A percentile compares a stretch with the other conserved stretches of the same genome.
Evolutionary conservation across 2,888 invertebrate genomes (phyloP).

Genomic region (Fissipunctia ypsillon): DNA sequence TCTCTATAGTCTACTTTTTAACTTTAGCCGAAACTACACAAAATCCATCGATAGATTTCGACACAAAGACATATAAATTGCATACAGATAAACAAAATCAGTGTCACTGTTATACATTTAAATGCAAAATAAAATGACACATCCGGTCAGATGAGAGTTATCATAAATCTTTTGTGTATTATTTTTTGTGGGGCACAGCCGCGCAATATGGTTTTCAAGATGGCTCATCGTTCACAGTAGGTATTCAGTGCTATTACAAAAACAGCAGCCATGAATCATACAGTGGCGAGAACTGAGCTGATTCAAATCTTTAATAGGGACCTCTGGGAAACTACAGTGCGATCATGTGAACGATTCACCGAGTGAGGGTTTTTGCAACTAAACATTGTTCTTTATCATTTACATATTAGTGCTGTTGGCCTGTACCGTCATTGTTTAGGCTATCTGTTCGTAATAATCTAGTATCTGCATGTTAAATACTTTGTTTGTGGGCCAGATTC

Average conservation of each 20-base stretch:
- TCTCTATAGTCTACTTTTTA: neutral
- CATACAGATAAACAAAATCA: constrained; percentile 15
- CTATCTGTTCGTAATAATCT: constrained; percentile 85
- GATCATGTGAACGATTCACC: constrained; percentile 77
- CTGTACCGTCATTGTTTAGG: constrained; percentile 85
- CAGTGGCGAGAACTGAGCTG: constrained; percentile 72
- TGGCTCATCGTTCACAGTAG: constrained; percentile 77
- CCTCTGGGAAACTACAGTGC: constrained; percentile 78
- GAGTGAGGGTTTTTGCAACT: constrained; percentile 76
- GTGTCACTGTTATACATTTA: neutral
- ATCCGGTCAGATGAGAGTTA: constrained; percentile 43
- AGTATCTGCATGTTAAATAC: constrained; percentile 81
- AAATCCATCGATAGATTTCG: neutral
- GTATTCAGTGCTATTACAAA: constrained; percentile 74
- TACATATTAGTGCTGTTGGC: constrained; percentile 78
- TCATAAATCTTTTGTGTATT: constrained; percentile 55
- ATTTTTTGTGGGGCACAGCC: constrained; percentile 54
- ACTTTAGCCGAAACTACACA: neutral
- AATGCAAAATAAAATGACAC: constrained; percentile 37
- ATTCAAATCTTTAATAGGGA: constrained; percentile 74
- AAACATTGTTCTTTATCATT: constrained; percentile 75
- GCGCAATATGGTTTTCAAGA: constrained; percentile 65
- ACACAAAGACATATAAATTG: constrained; percentile 4
- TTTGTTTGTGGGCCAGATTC: constrained; percentile 83
- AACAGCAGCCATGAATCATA: constrained; percentile 85